Conservation (phyloP, 2,797 vertebrate species). For the Antrozous pallidus region DNA sequence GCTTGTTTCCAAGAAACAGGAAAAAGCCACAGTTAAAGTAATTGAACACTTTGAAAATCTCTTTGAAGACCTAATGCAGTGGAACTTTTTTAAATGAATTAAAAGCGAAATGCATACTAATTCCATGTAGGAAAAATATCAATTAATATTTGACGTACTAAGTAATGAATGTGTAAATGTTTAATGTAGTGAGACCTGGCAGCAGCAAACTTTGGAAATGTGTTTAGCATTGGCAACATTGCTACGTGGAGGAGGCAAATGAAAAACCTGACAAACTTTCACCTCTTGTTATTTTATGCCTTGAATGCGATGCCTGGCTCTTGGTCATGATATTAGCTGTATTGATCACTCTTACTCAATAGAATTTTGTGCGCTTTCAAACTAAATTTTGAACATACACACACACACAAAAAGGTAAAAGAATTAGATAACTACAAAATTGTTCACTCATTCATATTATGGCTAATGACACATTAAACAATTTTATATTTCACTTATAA, state of each 20-base stretch:
- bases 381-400: constrained; percentile 52
- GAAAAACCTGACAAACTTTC: constrained; percentile 52
- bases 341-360: constrained; percentile 55
- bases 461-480: not conserved
- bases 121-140: constrained; percentile 53
- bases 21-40: constrained; percentile 71
- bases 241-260: constrained; percentile 61
- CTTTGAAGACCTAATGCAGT: constrained; percentile 72
- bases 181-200: constrained; percentile 62
- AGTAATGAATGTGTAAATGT: constrained; percentile 70
- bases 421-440: constrained; percentile 44
- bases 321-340: constrained; percentile 59
- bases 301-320: constrained; percentile 49
- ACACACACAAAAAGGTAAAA: constrained; percentile 9
- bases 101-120: constrained; percentile 69
- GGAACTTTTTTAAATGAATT: constrained; percentile 74
- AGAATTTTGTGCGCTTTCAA: constrained; percentile 59
- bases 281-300: constrained; percentile 47
- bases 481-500: not conserved
- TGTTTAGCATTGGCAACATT: constrained; percentile 42
- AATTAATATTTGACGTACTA: constrained; percentile 65
- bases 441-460: not conserved
- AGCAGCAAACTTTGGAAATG: not conserved
- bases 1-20: constrained; percentile 71
- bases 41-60: constrained; percentile 74